These are phyloP conservation scores for Hesperia comma DNA, from an alignment of 2,888 invertebrate species.

Conservation along the genomic window DNA sequence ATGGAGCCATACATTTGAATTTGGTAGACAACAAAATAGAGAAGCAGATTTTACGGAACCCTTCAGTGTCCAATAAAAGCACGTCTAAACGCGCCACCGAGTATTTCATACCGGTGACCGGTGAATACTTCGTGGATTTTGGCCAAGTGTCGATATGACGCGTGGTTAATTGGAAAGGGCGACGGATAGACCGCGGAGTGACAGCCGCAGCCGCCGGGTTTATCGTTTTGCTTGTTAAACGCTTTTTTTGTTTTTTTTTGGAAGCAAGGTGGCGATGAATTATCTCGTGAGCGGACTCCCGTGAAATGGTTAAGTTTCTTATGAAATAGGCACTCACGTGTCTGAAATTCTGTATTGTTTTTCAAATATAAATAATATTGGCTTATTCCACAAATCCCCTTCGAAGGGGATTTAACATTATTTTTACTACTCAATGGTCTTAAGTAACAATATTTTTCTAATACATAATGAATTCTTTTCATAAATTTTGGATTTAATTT, in stretches of 20 bases:
- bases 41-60: slow-evolving; percentile 13
- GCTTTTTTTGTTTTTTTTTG: background rate
- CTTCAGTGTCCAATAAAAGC: slow-evolving; percentile 20
- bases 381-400: no score
- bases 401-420: no score
- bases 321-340: no score
- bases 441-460: no score
- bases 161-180: slow-evolving; percentile 60
- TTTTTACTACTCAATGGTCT: no score
- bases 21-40: slow-evolving; percentile 33
- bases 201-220: slow-evolving; percentile 16
- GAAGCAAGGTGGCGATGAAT: slow-evolving; percentile 6
- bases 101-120: slow-evolving; percentile 10
- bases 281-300: no score
- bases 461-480: no score
- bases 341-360: no score
- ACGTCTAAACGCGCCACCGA: slow-evolving; percentile 1
- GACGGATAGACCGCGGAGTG: slow-evolving; percentile 45
- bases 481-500: no score
- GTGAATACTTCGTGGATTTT: slow-evolving; percentile 40
- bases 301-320: no score
- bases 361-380: no score
- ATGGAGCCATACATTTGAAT: slow-evolving; percentile 35
- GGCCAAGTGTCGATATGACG: slow-evolving; percentile 57
- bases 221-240: slow-evolving; percentile 14